Conservation (phyloP, 2,888 invertebrate species). For the Tipula helvola region DNA sequence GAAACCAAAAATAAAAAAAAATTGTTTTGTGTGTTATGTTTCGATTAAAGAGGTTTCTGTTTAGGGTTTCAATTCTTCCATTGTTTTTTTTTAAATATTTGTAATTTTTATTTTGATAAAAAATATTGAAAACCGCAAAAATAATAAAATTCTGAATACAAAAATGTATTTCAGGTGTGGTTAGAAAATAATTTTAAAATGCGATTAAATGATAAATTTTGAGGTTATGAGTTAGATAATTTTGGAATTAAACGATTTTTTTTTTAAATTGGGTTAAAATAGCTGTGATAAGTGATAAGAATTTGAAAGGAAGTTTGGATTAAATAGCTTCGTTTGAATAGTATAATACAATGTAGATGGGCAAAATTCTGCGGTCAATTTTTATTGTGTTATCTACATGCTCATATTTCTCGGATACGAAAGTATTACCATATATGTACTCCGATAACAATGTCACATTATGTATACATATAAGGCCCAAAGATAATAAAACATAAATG, state of each 20-base stretch:
- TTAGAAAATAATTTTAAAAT: neutral
- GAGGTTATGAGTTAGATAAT: neutral
- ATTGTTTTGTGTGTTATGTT: neutral
- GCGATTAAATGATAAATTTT: neutral
- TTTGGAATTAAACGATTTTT: neutral
- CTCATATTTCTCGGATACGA: neutral
- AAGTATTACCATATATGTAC: neutral
- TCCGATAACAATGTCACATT: too few relatives aligned
- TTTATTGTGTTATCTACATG: neutral
- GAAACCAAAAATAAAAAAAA: neutral
- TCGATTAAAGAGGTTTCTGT: neutral
- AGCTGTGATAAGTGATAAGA: neutral
- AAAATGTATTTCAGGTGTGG: neutral
- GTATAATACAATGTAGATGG: neutral
- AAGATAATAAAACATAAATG: neutral
- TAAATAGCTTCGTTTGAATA: neutral
- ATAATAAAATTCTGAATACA: neutral
- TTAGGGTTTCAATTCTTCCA: neutral
- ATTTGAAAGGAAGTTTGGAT: neutral
- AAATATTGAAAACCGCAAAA: neutral
- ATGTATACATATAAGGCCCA: neutral
- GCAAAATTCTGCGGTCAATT: neutral
- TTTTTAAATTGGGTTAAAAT: neutral
- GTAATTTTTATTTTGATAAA: neutral
- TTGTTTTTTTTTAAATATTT: neutral